Evolutionary conservation across 2,888 invertebrate genomes (phyloP), one percentile per base, ranked within the genome.

Genomic region (Epirrhoe tristata): DNA sequence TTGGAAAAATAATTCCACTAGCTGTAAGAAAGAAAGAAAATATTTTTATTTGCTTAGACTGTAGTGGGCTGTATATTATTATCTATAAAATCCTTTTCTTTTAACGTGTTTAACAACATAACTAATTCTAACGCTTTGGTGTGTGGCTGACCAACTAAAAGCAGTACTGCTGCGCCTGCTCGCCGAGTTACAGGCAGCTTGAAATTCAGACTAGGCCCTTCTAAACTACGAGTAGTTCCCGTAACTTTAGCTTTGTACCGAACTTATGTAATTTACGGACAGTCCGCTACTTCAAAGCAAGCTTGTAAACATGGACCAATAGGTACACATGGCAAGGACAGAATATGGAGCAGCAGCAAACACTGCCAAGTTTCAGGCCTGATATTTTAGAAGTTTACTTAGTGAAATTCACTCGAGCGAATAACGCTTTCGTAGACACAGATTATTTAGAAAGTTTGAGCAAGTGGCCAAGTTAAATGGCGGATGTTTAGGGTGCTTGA

Each of bases 211-310:
- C 16, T 48, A 48, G 16, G 48, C 48, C 16, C 48, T 48, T 16
- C 6, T 14, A 10, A 16, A 16, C 7, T 14, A 14, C 6, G 48
- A 43, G 39, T 10, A 36, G 39, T 12, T 12, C 12, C 39, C 12
- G 12, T 12, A 43, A 43, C 39, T 43, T 43, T 43, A 43, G 48
- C 48, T 48, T 48, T 48, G 48, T 48, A 57, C 39, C 4, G 39
- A 57, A 48, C 31, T 57, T 24, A 24, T 39, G 32, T 48, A 48
- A 48, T 57, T 57, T 48, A 57, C 48, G 48, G 48, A 57, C 57
- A 55, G 36, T 36, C 16, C 48, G 16, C 48, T 12, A 16, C 48
- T 48, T 48, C 48, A 48, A 56, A 17, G 43, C n/a, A 16, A 55
- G 10, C 36, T 17, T 54, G 12, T 43, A 43, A 55, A 36, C 16